phyloP scores from a whole-genome alignment of 64 coral and sea anemone genomes.

The Pachyseris speciosa region DNA sequence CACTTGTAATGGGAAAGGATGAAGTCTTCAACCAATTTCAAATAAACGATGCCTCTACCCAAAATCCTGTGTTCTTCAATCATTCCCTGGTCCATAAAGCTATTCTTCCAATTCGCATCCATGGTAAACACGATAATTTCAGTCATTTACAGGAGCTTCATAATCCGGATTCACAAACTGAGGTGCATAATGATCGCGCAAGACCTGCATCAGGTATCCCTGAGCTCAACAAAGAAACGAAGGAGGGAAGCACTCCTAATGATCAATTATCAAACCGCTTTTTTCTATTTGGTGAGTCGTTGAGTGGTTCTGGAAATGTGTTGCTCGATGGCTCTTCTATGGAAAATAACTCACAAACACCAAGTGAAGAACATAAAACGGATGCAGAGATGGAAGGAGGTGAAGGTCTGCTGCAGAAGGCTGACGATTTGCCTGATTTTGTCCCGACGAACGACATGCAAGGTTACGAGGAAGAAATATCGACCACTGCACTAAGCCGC shows the following conservation, averaged over 20 bases:
- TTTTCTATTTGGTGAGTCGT: background rate
- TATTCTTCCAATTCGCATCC: background rate
- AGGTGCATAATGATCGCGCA: background rate
- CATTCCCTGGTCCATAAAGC: background rate
- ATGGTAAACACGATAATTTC: background rate
- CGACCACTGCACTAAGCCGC: no score
- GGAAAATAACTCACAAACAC: background rate
- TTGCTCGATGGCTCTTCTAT: background rate
- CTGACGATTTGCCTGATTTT: background rate
- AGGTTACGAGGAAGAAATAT: no score
- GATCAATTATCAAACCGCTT: no score
- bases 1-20: background rate
- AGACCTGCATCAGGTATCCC: background rate
- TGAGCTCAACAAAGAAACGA: background rate
- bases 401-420: background rate
- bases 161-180: background rate
- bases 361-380: background rate
- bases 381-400: background rate
- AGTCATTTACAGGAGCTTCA: background rate
- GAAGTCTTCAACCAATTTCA: background rate
- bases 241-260: background rate
- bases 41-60: background rate
- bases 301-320: background rate
- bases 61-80: background rate
- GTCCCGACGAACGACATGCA: background rate